Conservation (phyloP, 2,113 vertebrate species). For the Ciconia maguari region DNA sequence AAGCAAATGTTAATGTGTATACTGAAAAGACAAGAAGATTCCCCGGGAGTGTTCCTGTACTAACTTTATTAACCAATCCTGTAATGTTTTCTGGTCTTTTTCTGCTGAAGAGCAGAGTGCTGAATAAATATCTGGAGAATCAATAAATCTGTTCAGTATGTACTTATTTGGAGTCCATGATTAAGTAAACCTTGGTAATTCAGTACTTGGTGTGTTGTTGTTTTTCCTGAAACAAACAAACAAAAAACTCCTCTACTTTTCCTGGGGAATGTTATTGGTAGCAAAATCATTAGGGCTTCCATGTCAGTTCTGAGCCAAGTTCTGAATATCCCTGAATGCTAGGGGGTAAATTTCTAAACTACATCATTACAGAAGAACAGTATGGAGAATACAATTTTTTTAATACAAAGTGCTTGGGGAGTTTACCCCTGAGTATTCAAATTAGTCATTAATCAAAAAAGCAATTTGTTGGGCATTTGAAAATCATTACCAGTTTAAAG, state of each 20-base stretch:
- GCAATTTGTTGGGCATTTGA: slow-evolving; percentile 34
- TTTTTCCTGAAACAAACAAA: background rate
- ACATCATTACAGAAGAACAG: background rate
- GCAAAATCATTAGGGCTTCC: background rate
- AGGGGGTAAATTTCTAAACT: slow-evolving; percentile 1
- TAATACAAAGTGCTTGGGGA: background rate
- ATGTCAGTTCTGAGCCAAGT: background rate
- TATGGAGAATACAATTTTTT: background rate
- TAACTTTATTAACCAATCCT: background rate
- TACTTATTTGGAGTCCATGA: background rate
- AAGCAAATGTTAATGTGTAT: background rate
- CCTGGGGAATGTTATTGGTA: background rate
- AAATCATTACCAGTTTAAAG: slow-evolving; percentile 36
- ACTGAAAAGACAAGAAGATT: background rate
- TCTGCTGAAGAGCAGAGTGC: background rate
- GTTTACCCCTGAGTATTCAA: slow-evolving; percentile 16
- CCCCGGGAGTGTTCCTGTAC: background rate
- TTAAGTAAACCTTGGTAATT: slow-evolving; percentile 24
- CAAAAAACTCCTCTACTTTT: background rate
- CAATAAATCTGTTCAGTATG: background rate
- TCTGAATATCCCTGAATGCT: background rate
- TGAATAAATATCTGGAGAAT: slow-evolving; percentile 4
- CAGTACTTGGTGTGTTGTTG: background rate
- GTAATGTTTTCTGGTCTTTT: background rate
- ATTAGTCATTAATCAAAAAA: slow-evolving; percentile 63